These are phyloP conservation scores for Acinonyx jubatus DNA, from an alignment of 2,113 vertebrate genomes.

Conservation along the genomic window DNA sequence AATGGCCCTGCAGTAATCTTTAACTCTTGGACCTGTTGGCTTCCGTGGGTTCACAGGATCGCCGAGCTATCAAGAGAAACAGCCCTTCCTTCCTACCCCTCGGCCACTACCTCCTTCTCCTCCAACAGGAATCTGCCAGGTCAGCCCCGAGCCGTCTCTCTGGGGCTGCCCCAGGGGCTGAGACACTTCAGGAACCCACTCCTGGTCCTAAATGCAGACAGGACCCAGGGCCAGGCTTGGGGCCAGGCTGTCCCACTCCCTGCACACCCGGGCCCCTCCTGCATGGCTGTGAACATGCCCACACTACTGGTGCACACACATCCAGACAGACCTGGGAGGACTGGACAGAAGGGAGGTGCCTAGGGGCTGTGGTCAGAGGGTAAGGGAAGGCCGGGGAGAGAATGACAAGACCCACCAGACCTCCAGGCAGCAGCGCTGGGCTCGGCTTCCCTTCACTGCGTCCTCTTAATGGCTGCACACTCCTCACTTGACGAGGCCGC, in stretches of 20 bases:
- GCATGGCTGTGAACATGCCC: accelerated
- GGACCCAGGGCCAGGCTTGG: not conserved
- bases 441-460: not conserved
- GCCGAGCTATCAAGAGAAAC: not conserved
- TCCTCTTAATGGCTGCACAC: not conserved
- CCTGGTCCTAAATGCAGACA: not conserved
- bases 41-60: not conserved
- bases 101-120: not conserved
- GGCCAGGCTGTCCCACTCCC: not conserved
- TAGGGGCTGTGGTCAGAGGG: not conserved
- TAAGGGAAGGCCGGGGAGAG: not conserved
- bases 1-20: not conserved
- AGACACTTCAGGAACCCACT: not conserved
- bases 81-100: not conserved
- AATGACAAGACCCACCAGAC: conserved; percentile 18
- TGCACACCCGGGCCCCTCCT: not conserved
- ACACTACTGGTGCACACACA: not conserved
- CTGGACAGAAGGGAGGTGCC: not conserved
- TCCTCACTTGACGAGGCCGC: not conserved
- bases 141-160: not conserved
- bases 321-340: not conserved
- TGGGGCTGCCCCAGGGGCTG: not conserved
- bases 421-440: not conserved
- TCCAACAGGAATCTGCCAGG: not conserved
- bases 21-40: not conserved